Conservation (phyloP, 2,113 vertebrate species). For the Todiramphus saurophagus region DNA sequence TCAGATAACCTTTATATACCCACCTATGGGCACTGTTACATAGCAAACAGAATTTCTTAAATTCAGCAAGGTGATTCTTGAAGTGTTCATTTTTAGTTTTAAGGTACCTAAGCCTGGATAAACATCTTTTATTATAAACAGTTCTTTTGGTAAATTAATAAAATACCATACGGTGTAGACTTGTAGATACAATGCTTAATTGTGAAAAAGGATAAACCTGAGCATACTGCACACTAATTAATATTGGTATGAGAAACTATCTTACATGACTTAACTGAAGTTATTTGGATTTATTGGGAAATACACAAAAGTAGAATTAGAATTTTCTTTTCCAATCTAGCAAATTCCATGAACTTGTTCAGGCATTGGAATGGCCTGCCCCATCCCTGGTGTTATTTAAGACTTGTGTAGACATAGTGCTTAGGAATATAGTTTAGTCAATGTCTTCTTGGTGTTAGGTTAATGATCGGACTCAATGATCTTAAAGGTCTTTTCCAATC, state of each 20-base stretch:
- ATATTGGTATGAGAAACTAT: neutral
- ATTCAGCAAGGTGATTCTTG: neutral
- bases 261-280: neutral
- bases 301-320: neutral
- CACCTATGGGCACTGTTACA: neutral
- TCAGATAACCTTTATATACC: neutral
- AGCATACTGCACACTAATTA: neutral
- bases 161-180: neutral
- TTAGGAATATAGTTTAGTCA: too few relatives aligned
- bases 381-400: too few relatives aligned
- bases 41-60: neutral
- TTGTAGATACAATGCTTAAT: neutral
- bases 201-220: neutral
- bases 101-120: neutral
- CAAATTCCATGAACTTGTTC: too few relatives aligned
- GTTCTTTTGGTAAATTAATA: neutral
- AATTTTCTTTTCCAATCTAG: neutral
- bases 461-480: too few relatives aligned
- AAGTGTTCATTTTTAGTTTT: neutral
- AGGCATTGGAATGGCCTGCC: too few relatives aligned
- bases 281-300: neutral
- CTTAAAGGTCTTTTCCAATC: too few relatives aligned
- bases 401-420: too few relatives aligned
- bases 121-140: neutral
- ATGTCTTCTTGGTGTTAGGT: too few relatives aligned